These are phyloP conservation scores for Macrosoma leucophasiata DNA, from an alignment of 2,888 invertebrate species.

Conservation along the genomic window DNA sequence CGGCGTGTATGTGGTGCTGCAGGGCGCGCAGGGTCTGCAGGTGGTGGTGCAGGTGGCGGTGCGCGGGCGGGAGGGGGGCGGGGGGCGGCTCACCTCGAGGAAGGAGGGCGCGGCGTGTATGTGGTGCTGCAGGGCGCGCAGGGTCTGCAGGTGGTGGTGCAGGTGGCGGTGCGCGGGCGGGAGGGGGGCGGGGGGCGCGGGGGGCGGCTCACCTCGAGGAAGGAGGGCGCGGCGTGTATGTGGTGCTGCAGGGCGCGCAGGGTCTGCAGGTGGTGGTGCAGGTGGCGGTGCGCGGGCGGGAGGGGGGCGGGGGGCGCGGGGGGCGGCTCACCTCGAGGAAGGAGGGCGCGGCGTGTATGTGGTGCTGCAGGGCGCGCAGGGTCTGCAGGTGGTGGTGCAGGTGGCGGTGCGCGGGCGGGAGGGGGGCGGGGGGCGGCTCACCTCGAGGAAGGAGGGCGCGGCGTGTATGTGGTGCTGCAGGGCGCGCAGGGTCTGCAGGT, in stretches of 20 bases:
- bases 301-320: constrained; percentile 32
- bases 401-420: constrained; percentile 57
- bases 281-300: constrained; percentile 55
- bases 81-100: constrained; percentile 30
- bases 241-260: constrained; percentile 90
- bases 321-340: constrained; percentile 30
- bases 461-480: constrained; percentile 83
- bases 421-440: constrained; percentile 31
- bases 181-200: constrained; percentile 34
- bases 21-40: constrained; percentile 80
- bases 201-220: constrained; percentile 29
- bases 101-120: constrained; percentile 43
- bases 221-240: constrained; percentile 57
- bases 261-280: constrained; percentile 45
- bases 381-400: constrained; percentile 46
- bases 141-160: constrained; percentile 44
- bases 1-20: constrained; percentile 82
- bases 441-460: constrained; percentile 31
- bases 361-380: constrained; percentile 88
- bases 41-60: constrained; percentile 45
- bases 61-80: constrained; percentile 51
- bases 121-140: constrained; percentile 92
- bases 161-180: constrained; percentile 55
- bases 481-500: constrained; percentile 80
- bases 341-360: constrained; percentile 68